Evolutionary conservation across 2,888 invertebrate species (phyloP).

Genomic region (Calameuta pallipes): DNA sequence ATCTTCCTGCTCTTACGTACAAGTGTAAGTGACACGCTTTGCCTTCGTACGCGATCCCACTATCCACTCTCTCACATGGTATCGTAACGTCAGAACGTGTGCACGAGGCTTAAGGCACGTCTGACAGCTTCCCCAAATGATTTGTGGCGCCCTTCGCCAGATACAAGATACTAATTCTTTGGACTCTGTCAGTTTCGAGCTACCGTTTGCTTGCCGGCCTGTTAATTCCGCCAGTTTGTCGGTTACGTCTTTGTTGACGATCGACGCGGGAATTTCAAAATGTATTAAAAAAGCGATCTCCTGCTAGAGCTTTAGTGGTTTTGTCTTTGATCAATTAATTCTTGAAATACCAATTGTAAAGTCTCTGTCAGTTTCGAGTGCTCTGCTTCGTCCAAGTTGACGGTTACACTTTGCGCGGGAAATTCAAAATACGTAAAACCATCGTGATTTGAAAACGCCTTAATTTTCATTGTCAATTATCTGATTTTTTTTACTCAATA

Average conservation of each 20-base stretch:
- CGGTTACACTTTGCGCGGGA: too few species aligned
- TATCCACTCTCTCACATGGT: too few species aligned
- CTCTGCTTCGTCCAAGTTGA: too few species aligned
- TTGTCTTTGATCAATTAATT: too few species aligned
- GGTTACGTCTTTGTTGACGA: conserved; percentile 27
- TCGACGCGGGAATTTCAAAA: background rate
- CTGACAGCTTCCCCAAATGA: conserved; percentile 44
- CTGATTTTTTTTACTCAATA: too few species aligned
- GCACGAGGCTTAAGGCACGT: conserved; percentile 29
- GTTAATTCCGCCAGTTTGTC: conserved; percentile 14
- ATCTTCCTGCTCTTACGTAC: conserved; percentile 27
- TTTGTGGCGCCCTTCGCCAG: conserved; percentile 43
- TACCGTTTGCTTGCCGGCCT: conserved; percentile 33
- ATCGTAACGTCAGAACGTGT: conserved; percentile 6
- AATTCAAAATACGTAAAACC: too few species aligned
- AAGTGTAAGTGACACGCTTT: too few species aligned
- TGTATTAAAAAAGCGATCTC: too few species aligned
- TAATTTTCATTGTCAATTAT: too few species aligned
- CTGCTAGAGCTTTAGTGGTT: too few species aligned
- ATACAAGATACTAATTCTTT: conserved; percentile 44
- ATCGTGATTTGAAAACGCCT: too few species aligned
- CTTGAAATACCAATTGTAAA: background rate
- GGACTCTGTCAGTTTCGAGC: conserved; percentile 33
- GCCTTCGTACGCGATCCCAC: too few species aligned
- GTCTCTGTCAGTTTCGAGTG: background rate